Evolutionary conservation across 2,888 invertebrate species (phyloP).

Genomic region (Lithophane leautieri): DNA sequence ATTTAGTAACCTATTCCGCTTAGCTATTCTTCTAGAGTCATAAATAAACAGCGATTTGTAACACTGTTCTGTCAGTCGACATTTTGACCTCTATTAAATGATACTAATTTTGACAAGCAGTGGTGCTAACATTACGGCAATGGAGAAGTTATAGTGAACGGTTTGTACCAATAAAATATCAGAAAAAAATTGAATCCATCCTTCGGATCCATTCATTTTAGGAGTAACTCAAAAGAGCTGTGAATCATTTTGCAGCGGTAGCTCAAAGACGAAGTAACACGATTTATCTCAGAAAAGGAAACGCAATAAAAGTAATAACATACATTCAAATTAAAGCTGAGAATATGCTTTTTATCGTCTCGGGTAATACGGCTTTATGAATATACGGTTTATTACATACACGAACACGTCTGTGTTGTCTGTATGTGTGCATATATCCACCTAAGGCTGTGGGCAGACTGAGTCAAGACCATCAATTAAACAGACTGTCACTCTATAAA

Average conservation of each 20-base stretch:
- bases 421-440: conserved; percentile 1
- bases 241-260: conserved; percentile 42
- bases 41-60: too few relatives aligned
- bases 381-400: conserved; percentile 35
- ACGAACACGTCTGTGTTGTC: conserved; percentile 5
- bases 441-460: not conserved
- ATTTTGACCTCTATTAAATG: too few relatives aligned
- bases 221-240: conserved; percentile 23
- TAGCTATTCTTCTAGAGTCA: too few relatives aligned
- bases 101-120: too few relatives aligned
- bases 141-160: too few relatives aligned
- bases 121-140: too few relatives aligned
- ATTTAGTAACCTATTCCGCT: too few relatives aligned
- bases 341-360: conserved; percentile 54
- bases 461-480: not conserved
- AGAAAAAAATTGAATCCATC: not conserved
- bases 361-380: conserved; percentile 52
- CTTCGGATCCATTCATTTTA: conserved; percentile 15
- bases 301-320: conserved; percentile 54
- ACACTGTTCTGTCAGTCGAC: too few relatives aligned
- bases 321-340: conserved; percentile 61
- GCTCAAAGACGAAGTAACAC: conserved; percentile 19
- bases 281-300: conserved; percentile 46
- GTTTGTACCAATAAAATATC: not conserved
- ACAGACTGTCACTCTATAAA: not conserved